Base-by-base conservation (phyloP, 2,113 vertebrate genomes). In the Lamprologus speciosus region DNA sequence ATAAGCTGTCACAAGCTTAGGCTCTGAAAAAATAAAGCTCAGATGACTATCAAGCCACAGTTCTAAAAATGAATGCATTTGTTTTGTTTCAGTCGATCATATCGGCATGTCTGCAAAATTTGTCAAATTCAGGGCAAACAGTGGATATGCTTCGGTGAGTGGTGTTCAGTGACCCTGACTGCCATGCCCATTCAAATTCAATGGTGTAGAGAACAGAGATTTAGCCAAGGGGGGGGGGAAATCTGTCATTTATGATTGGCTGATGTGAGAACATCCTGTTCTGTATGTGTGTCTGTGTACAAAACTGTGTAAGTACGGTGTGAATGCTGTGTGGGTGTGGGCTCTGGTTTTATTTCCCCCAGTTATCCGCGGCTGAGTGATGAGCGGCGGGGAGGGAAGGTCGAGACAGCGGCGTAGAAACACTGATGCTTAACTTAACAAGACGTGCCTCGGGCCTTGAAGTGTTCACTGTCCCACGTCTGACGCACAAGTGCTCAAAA, bases 211-310 rank as follows among this genome's bases (percentile, higher is more conserved):
- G 70, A 78, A 73, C 4, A 58, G 85, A 40, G 60, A 83, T 80
- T 89, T 87, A 82, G 55, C 80, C 8, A 1, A 4, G 47, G 47
- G 17, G 40, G 19, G 17, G 40, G 19, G 17, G 6, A 1, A 21
- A 73, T 88, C 57, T 80, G 82, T 88, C 82, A 83, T 65, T 81
- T 45, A 81, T 73, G 80, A 89, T 84, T n/a, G 80, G 91, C 84
- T 70, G 80, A 75, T 50, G n/a, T 42, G 83, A 89, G 83, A 86
- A 92, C 88, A 53, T 95, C 89, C 92, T 92, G 85, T 92, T 94
- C 91, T 87, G 80, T 86, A 83, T 75, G 28, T 65, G 3, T 7
- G 31, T 35, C 12, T 40, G 10, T 57, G 63, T 81, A 37, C 45
- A 13, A 82, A 58, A n/a, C 80, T 23, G 5, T 60, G 6, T 13